These are phyloP conservation scores for Buceros bicornis DNA, from an alignment of 2,797 vertebrate genomes.

Conservation along the genomic window DNA sequence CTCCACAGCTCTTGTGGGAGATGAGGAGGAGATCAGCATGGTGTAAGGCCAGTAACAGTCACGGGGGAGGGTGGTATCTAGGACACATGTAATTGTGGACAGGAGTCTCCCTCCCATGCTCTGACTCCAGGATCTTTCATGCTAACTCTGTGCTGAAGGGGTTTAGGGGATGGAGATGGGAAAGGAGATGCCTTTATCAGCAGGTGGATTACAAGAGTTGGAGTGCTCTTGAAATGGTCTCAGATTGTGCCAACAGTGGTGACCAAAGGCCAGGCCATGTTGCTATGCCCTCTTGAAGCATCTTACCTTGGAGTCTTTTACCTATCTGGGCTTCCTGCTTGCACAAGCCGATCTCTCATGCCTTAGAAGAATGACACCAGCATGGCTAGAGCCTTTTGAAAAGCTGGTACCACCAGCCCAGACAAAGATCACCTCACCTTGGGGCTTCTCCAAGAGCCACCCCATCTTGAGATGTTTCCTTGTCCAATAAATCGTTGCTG, in stretches of 20 bases:
- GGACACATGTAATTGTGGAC: neutral
- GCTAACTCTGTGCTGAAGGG: neutral
- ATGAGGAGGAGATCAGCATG: neutral
- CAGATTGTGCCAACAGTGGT: rapidly evolving
- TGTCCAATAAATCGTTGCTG: neutral
- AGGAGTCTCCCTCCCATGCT: neutral
- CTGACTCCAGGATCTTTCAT: neutral
- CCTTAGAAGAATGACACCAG: neutral
- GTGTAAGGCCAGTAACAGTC: neutral
- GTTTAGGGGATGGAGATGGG: neutral
- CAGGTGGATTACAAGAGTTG: neutral
- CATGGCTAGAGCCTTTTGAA: neutral
- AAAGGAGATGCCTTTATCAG: neutral
- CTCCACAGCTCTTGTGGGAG: slow-evolving; percentile 18
- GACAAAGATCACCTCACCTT: neutral
- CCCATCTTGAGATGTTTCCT: neutral
- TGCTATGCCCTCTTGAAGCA: neutral
- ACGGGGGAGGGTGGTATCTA: neutral
- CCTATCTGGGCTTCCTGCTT: neutral
- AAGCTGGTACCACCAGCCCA: neutral
- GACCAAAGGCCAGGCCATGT: neutral
- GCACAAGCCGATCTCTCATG: neutral
- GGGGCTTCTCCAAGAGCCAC: neutral
- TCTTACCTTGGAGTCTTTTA: neutral
- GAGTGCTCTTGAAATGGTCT: neutral